phyloP scores from a whole-genome alignment of 1,140 invertebrate genomes.

The Drosophila hydei region DNA sequence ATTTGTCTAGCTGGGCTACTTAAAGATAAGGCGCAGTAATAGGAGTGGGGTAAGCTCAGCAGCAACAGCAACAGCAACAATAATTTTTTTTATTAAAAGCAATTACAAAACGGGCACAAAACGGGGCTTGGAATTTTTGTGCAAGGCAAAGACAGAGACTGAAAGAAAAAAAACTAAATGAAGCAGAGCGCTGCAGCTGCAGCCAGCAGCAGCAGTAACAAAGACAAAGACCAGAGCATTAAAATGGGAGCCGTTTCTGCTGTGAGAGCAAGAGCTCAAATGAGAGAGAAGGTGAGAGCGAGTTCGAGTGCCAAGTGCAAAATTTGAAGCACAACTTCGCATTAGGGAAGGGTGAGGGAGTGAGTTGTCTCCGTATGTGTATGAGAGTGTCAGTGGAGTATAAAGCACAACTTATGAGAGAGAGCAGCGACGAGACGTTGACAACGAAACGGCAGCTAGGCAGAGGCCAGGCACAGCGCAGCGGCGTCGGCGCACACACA shows the following conservation, averaged over 20 bases:
- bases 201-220: slow-evolving; percentile 53
- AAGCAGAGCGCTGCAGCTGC: slow-evolving; percentile 45
- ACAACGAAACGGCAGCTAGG: slow-evolving; percentile 48
- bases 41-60: slow-evolving; percentile 29
- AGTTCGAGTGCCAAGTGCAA: slow-evolving; percentile 70
- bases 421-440: slow-evolving; percentile 30
- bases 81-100: slow-evolving; percentile 82
- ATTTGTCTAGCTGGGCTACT: slow-evolving; percentile 35
- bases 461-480: slow-evolving; percentile 46
- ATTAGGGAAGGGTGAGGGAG: slow-evolving; percentile 28
- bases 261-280: slow-evolving; percentile 9
- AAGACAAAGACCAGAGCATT: slow-evolving; percentile 70
- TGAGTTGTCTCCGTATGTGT: slow-evolving; percentile 17
- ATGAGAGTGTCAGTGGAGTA: slow-evolving; percentile 25
- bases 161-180: slow-evolving; percentile 49
- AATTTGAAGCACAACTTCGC: slow-evolving; percentile 76
- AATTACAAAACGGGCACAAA: slow-evolving; percentile 70
- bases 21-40: slow-evolving; percentile 46
- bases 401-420: slow-evolving; percentile 61
- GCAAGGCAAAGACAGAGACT: slow-evolving; percentile 47
- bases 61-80: slow-evolving; percentile 64
- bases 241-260: slow-evolving; percentile 45
- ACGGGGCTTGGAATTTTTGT: slow-evolving; percentile 57
- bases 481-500: slow-evolving; percentile 79
- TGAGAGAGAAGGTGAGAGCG: slow-evolving; percentile 30